These are phyloP conservation scores for Sebastes reedi DNA, from an alignment of 2,797 vertebrate genomes.

Conservation along the genomic window DNA sequence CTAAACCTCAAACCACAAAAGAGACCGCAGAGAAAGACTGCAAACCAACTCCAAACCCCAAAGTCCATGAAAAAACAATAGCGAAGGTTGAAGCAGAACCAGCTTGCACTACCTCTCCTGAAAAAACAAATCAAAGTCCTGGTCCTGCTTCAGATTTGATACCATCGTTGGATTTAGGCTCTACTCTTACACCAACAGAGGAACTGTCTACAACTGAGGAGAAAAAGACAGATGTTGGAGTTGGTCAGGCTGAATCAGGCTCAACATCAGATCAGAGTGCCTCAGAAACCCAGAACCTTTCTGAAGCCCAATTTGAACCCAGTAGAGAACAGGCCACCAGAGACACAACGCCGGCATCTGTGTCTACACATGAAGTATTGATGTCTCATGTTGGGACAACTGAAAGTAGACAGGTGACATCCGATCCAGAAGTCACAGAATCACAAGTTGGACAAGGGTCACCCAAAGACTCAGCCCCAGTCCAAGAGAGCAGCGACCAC, in stretches of 20 bases:
- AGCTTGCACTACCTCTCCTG: not conserved
- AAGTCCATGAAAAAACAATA: not conserved
- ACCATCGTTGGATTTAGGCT: not conserved
- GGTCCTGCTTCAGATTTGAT: not conserved
- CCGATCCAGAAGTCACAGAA: not conserved
- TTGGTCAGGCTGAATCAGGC: not conserved
- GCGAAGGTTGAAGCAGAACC: not conserved
- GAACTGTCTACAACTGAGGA: not conserved
- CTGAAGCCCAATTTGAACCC: slow-evolving; percentile 49
- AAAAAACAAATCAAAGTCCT: not conserved
- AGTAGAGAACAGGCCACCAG: not conserved
- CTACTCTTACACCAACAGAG: not conserved
- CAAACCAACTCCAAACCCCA: not conserved
- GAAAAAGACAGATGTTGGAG: no score
- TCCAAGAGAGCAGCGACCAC: not conserved
- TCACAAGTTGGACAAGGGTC: not conserved
- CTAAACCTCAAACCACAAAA: slow-evolving; percentile 14
- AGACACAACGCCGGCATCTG: not conserved
- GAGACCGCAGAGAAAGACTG: not conserved
- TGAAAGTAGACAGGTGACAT: not conserved
- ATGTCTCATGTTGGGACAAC: not conserved
- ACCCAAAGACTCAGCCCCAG: not conserved
- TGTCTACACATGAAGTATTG: not conserved
- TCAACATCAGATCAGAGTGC: not conserved
- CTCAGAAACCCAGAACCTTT: slow-evolving; percentile 32